Evolutionary conservation across 2,888 invertebrate genomes (phyloP).

Genomic region (Cremastinae sp.): DNA sequence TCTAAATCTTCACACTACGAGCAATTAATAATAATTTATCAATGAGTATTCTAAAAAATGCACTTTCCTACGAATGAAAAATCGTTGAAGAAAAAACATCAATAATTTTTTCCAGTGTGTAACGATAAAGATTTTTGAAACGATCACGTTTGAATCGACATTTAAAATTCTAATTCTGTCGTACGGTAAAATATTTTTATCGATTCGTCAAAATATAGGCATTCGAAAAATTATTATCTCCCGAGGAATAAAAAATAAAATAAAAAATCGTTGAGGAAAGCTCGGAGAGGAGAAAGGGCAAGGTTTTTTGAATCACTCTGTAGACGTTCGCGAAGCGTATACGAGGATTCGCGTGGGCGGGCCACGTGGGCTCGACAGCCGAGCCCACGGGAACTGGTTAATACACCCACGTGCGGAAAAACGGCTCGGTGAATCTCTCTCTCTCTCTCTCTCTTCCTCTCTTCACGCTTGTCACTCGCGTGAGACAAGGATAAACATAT

Average conservation of each 20-base stretch:
- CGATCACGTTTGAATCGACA: too few species aligned
- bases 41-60: too few species aligned
- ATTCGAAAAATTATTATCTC: too few species aligned
- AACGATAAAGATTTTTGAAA: too few species aligned
- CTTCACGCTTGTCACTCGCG: slow-evolving; percentile 33
- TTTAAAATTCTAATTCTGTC: not conserved
- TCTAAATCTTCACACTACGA: too few species aligned
- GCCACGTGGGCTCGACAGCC: slow-evolving; percentile 80
- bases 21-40: too few species aligned
- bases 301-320: slow-evolving; percentile 57
- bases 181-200: too few species aligned
- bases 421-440: slow-evolving; percentile 19
- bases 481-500: slow-evolving; percentile 41
- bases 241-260: not conserved
- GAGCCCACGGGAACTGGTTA: slow-evolving; percentile 78
- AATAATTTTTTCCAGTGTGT: too few species aligned
- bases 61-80: too few species aligned
- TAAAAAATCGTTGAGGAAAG: not conserved
- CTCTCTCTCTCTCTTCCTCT: slow-evolving; percentile 41
- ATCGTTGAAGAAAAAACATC: too few species aligned
- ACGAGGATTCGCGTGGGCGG: slow-evolving; percentile 73
- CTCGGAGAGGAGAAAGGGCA: slow-evolving; percentile 21
- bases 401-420: slow-evolving; percentile 75
- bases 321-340: slow-evolving; percentile 37
- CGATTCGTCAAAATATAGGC: too few species aligned